Conservation (phyloP, 1,140 invertebrate species). For the Paralvinella palmiformis region DNA sequence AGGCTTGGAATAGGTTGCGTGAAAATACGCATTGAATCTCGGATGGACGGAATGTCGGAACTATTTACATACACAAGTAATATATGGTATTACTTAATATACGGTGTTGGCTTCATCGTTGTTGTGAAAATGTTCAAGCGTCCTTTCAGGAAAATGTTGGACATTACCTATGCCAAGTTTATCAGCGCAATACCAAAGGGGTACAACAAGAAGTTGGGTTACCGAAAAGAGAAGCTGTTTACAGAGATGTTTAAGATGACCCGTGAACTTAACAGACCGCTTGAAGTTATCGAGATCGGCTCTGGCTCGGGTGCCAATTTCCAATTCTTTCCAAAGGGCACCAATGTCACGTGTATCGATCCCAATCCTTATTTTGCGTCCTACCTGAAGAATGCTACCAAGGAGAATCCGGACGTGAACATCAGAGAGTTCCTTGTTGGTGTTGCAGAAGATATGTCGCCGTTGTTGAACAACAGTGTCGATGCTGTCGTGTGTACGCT, state of each 20-base stretch:
- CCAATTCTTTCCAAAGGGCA: conserved; percentile 28
- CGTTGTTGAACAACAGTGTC: conserved; percentile 30
- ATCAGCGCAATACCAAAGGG: too few species aligned
- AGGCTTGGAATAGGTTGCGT: too few species aligned
- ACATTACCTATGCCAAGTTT: too few species aligned
- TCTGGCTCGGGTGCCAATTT: conserved; percentile 34
- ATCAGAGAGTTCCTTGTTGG: conserved; percentile 24
- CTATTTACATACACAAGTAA: too few species aligned
- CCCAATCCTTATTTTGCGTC: conserved; percentile 23
- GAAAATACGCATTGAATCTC: too few species aligned
- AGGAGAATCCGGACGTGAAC: conserved; percentile 1
- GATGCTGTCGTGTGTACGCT: conserved; percentile 44
- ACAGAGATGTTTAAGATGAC: neutral
- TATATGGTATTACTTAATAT: too few species aligned
- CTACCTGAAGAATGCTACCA: conserved; percentile 17
- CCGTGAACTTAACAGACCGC: neutral
- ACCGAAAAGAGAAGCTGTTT: neutral
- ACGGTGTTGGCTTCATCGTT: too few species aligned
- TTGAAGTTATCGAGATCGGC: conserved; percentile 35
- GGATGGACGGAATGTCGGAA: too few species aligned
- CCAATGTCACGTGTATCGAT: conserved; percentile 24
- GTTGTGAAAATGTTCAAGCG: too few species aligned
- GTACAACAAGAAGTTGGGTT: neutral
- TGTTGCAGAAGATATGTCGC: conserved; percentile 39
- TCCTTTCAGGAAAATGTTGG: too few species aligned